A percentile compares a stretch with the other conserved stretches of the same genome.
phyloP scores from a whole-genome alignment of 1,140 invertebrate genomes.

The Temnothorax longispinosus region DNA sequence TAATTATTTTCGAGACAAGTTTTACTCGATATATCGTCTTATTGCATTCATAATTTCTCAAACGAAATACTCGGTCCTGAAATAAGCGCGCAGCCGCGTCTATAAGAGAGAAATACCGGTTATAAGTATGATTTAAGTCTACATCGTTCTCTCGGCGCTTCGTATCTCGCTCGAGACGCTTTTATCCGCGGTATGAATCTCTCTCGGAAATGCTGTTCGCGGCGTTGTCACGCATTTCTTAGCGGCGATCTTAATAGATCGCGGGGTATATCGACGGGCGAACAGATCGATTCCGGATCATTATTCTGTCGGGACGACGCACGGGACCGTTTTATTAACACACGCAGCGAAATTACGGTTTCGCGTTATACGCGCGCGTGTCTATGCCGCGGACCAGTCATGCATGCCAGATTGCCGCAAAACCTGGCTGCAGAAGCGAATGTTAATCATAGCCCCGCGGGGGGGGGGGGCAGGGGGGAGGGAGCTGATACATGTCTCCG shows the following conservation, averaged over 20 bases:
- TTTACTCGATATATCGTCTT: not conserved
- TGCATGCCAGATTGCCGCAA: slow-evolving; percentile 75
- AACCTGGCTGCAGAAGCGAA: slow-evolving; percentile 70
- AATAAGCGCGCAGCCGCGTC: not conserved
- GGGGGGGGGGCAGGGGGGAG: not conserved
- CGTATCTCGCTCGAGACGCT: slow-evolving; percentile 20
- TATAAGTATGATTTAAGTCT: slow-evolving; percentile 12
- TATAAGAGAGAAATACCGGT: slow-evolving; percentile 37
- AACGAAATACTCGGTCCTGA: not conserved
- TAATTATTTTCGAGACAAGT: not conserved
- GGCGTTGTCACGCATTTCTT: slow-evolving; percentile 37
- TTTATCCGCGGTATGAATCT: slow-evolving; percentile 26
- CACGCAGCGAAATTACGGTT: slow-evolving; percentile 44
- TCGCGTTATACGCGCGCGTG: slow-evolving; percentile 31
- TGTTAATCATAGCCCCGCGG: slow-evolving; percentile 71
- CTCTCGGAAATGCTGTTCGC: slow-evolving; percentile 10
- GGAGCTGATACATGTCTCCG: slow-evolving; percentile 56
- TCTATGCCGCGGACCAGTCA: slow-evolving; percentile 70
- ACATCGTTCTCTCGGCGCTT: slow-evolving; percentile 21
- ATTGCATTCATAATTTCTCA: not conserved
- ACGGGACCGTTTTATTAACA: slow-evolving; percentile 35
- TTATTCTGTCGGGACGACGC: not conserved
- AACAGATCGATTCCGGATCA: slow-evolving; percentile 23
- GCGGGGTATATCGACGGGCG: not conserved
- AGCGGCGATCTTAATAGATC: slow-evolving; percentile 33